Conservation (phyloP, 2,888 invertebrate genomes). For the Agrochola macilenta region DNA sequence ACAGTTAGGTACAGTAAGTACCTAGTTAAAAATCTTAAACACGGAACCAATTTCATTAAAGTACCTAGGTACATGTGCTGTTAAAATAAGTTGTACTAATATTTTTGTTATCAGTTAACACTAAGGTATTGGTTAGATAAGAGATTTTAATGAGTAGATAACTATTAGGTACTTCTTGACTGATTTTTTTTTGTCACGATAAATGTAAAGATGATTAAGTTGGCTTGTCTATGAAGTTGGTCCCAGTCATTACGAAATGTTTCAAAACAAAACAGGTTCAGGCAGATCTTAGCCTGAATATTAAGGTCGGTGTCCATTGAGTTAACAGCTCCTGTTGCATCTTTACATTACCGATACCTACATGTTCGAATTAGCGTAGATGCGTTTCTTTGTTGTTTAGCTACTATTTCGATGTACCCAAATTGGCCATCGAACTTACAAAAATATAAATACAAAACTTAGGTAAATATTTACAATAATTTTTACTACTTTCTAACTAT, state of each 20-base stretch:
- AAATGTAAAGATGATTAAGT: not conserved
- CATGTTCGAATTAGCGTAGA: slow-evolving; percentile 1
- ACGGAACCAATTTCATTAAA: slow-evolving; percentile 50
- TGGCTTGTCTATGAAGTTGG: slow-evolving; percentile 34
- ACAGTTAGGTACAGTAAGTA: slow-evolving; percentile 36
- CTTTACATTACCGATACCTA: not conserved
- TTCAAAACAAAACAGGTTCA: slow-evolving; percentile 1
- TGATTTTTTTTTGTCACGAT: not conserved
- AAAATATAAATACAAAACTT: slow-evolving; percentile 64
- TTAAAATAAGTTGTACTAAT: slow-evolving; percentile 54
- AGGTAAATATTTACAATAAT: slow-evolving; percentile 64
- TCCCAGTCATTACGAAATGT: slow-evolving; percentile 12
- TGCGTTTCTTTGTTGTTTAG: not conserved
- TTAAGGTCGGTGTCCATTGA: not conserved
- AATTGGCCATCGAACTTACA: slow-evolving; percentile 35
- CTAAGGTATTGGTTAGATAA: slow-evolving; percentile 20
- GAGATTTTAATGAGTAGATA: not conserved
- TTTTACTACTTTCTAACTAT: slow-evolving; percentile 40
- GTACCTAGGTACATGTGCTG: slow-evolving; percentile 1
- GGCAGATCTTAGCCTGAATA: not conserved
- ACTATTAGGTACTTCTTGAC: not conserved
- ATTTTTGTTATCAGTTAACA: slow-evolving; percentile 45
- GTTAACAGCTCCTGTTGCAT: not conserved
- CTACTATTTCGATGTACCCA: not conserved
- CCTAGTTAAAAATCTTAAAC: slow-evolving; percentile 24